Evolutionary conservation across 2,113 vertebrate species (phyloP).

Genomic region (Podarcis cretensis): DNA sequence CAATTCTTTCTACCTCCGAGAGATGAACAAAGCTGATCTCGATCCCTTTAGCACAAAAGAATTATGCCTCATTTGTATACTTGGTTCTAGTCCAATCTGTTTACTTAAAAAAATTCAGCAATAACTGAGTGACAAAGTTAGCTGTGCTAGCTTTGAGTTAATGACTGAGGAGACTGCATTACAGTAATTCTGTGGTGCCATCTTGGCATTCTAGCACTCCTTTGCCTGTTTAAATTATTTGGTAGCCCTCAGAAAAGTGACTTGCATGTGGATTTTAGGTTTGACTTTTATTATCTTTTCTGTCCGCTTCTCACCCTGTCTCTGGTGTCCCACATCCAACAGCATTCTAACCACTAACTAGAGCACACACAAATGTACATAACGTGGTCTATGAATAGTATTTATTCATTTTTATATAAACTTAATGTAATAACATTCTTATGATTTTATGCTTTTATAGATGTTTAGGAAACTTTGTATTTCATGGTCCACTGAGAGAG

Average conservation of each 20-base stretch:
- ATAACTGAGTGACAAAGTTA: conserved; percentile 67
- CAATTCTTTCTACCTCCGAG: conserved; percentile 80
- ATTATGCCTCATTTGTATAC: conserved; percentile 65
- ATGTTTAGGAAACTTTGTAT: conserved; percentile 72
- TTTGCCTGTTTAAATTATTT: conserved; percentile 20
- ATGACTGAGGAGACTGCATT: conserved; percentile 25
- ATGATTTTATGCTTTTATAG: conserved; percentile 77
- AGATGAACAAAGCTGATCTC: conserved; percentile 74
- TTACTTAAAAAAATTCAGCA: conserved; percentile 66
- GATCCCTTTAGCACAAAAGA: conserved; percentile 70
- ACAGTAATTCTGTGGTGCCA: conserved; percentile 1
- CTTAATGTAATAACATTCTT: conserved; percentile 72
- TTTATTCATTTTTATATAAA: conserved; percentile 78
- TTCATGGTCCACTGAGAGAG: conserved; percentile 49
- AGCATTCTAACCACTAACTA: conserved; percentile 67
- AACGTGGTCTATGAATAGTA: conserved; percentile 71
- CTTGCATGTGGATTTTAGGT: conserved; percentile 48
- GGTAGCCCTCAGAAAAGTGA: conserved; percentile 35
- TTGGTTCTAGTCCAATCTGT: conserved; percentile 47
- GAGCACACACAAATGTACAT: conserved; percentile 74
- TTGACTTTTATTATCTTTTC: conserved; percentile 41
- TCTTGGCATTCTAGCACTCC: not conserved
- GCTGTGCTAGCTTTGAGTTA: conserved; percentile 53
- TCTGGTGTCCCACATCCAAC: conserved; percentile 47
- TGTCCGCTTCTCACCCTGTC: not conserved